These are phyloP conservation scores for Vidua macroura DNA, from an alignment of 2,113 vertebrate species.

Conservation along the genomic window DNA sequence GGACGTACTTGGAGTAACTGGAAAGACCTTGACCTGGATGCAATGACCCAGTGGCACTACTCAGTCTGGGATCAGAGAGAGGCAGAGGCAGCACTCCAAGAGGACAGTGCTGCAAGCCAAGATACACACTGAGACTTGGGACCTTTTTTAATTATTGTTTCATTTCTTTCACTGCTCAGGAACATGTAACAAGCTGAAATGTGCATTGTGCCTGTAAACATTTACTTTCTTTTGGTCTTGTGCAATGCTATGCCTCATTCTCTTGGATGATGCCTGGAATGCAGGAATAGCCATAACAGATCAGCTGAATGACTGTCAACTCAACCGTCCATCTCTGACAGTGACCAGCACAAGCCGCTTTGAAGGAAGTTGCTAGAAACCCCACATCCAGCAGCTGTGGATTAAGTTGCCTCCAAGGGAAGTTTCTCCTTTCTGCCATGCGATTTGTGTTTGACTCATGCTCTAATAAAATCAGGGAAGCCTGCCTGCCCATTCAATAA, in stretches of 20 bases:
- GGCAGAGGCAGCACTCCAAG: constrained; percentile 39
- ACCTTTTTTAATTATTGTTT: constrained; percentile 69
- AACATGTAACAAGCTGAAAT: constrained; percentile 66
- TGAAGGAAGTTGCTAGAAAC: constrained; percentile 47
- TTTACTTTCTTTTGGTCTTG: constrained; percentile 65
- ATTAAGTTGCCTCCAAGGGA: neutral
- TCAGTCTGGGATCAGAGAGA: constrained; percentile 46
- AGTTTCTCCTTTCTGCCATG: neutral
- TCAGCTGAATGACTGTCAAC: neutral
- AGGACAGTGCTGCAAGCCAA: neutral
- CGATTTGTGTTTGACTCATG: neutral
- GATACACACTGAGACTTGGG: constrained; percentile 68
- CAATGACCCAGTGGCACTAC: constrained; percentile 41
- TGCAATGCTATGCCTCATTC: constrained; percentile 58
- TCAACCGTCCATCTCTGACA: neutral
- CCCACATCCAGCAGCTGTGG: neutral
- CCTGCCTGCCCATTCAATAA: neutral
- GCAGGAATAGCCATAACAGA: constrained; percentile 43
- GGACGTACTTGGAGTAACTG: constrained; percentile 18
- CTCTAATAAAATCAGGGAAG: neutral
- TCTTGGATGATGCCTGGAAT: constrained; percentile 59
- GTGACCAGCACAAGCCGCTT: constrained; percentile 60
- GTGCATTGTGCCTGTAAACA: constrained; percentile 66
- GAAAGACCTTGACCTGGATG: constrained; percentile 60
- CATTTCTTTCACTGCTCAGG: constrained; percentile 64